Evolutionary conservation across 2,888 invertebrate genomes (phyloP).

Genomic region (Bhutanitis thaidina): DNA sequence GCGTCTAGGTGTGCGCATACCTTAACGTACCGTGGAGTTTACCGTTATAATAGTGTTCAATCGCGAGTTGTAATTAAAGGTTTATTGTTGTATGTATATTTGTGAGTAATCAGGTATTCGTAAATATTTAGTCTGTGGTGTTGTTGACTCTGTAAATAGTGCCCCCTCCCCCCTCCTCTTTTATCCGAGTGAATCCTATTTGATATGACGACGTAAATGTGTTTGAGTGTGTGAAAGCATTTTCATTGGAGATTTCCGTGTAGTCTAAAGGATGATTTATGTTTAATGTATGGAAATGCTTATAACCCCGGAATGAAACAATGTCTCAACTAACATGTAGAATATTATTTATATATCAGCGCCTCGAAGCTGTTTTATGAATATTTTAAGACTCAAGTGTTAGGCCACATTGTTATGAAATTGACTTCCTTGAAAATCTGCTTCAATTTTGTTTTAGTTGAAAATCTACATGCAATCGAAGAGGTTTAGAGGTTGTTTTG

Average conservation of each 20-base stretch:
- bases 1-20: slow-evolving; percentile 6
- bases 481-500: slow-evolving; percentile 16
- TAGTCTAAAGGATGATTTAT: slow-evolving; percentile 1
- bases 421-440: slow-evolving; percentile 57
- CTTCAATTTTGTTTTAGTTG: slow-evolving; percentile 42
- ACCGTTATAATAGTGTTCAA: slow-evolving; percentile 17
- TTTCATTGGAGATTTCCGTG: background rate
- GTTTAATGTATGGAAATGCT: slow-evolving; percentile 8
- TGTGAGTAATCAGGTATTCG: slow-evolving; percentile 44
- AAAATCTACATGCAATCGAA: slow-evolving; percentile 18
- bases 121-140: slow-evolving; percentile 22
- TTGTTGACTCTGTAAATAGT: slow-evolving; percentile 52
- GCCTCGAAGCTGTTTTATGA: background rate
- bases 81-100: slow-evolving; percentile 56
- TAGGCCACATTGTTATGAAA: slow-evolving; percentile 40
- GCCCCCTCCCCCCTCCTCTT: slow-evolving; percentile 52
- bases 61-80: slow-evolving; percentile 36
- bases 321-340: slow-evolving; percentile 41
- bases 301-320: slow-evolving; percentile 18
- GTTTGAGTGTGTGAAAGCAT: slow-evolving; percentile 15
- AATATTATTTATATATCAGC: slow-evolving; percentile 28
- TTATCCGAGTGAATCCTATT: slow-evolving; percentile 64
- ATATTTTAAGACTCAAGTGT: background rate
- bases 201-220: slow-evolving; percentile 29
- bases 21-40: background rate